phyloP scores from a whole-genome alignment of 2,113 vertebrate species.

The Drymodes brunneopygia region DNA sequence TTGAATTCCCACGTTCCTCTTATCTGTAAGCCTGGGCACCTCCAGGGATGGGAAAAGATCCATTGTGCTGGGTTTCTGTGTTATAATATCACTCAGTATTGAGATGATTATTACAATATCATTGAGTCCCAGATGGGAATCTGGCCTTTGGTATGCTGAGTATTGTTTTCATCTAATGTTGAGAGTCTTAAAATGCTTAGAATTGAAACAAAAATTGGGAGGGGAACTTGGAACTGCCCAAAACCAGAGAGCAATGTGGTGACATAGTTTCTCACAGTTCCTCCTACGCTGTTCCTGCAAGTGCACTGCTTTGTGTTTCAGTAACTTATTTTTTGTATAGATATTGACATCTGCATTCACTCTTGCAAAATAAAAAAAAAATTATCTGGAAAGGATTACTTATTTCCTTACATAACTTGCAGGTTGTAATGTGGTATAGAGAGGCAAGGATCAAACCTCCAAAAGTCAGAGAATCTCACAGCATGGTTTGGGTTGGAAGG shows the following conservation, averaged over 20 bases:
- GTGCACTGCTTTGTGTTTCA: conserved; percentile 26
- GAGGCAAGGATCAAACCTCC: background rate
- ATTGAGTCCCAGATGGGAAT: conserved; percentile 26
- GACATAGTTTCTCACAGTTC: conserved; percentile 29
- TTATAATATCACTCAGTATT: background rate
- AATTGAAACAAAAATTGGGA: conserved; percentile 40
- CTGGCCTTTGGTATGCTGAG: background rate
- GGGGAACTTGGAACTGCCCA: conserved; percentile 43
- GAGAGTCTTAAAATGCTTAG: conserved; percentile 35
- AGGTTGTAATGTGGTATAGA: background rate
- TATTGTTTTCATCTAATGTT: conserved; percentile 29
- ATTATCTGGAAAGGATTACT: background rate
- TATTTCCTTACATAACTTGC: background rate
- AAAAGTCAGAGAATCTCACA: background rate
- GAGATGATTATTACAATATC: conserved; percentile 46
- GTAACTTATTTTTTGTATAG: background rate
- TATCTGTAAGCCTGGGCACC: conserved; percentile 5
- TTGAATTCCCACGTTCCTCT: conserved; percentile 35
- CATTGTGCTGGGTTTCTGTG: conserved; percentile 3
- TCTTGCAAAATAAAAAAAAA: background rate
- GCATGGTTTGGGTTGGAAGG: background rate
- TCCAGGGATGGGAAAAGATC: conserved; percentile 7
- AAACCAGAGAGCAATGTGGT: conserved; percentile 32
- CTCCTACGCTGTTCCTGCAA: conserved; percentile 19
- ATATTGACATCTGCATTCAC: background rate